Evolutionary conservation across 2,797 vertebrate species (phyloP).

Genomic region (Hydrophis major): DNA sequence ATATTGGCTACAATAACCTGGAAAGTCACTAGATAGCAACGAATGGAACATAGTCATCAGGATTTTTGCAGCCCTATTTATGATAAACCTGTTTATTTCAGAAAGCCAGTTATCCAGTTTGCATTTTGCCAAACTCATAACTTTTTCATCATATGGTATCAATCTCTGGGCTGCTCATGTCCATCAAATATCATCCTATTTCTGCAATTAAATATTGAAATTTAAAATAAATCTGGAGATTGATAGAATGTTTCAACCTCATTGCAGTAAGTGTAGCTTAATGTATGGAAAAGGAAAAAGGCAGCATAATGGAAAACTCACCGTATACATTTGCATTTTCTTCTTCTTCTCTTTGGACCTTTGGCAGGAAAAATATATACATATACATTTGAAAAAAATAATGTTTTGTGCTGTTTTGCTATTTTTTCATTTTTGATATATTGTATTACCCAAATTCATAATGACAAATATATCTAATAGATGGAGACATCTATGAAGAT

Average conservation of each 20-base stretch:
- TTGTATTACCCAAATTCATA: neutral
- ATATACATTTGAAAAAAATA: neutral
- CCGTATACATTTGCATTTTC: conserved; percentile 61
- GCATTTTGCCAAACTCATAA: neutral
- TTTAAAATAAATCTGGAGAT: neutral
- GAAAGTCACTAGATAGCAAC: neutral
- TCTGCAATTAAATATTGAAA: neutral
- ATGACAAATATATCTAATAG: neutral
- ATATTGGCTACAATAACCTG: neutral
- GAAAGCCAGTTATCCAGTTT: neutral
- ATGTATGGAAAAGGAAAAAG: neutral
- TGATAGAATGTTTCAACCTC: neutral
- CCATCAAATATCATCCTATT: neutral
- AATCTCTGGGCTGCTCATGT: neutral
- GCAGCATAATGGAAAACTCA: conserved; percentile 9
- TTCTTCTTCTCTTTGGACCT: conserved; percentile 51
- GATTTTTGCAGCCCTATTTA: neutral
- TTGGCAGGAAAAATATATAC: neutral
- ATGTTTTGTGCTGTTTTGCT: rapidly evolving
- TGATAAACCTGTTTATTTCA: neutral
- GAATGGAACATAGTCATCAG: neutral
- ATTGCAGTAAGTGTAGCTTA: neutral
- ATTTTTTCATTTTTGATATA: rapidly evolving
- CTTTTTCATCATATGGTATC: neutral
- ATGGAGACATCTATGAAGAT: neutral